Evolutionary conservation across 1,140 invertebrate genomes (phyloP).

Genomic region (Hypothenemus hampei): DNA sequence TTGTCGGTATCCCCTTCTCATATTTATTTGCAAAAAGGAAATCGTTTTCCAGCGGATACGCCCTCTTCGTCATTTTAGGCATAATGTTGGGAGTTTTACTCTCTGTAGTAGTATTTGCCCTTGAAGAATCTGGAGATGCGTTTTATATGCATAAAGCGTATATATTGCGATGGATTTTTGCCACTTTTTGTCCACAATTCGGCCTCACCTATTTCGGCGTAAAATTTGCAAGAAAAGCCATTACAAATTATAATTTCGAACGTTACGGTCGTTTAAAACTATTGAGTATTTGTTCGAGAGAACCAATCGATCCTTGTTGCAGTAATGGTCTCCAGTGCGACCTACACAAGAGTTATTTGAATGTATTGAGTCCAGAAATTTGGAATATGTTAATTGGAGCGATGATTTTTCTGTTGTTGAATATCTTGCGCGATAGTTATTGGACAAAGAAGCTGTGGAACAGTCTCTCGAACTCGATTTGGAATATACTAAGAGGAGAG

Average conservation of each 20-base stretch:
- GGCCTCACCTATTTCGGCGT: slow-evolving; percentile 28
- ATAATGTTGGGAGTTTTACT: slow-evolving; percentile 36
- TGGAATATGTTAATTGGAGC: slow-evolving; percentile 8
- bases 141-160: slow-evolving; percentile 27
- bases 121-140: slow-evolving; percentile 27
- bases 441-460: slow-evolving; percentile 1
- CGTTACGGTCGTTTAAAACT: not conserved
- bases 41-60: slow-evolving; percentile 33
- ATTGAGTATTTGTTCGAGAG: not conserved
- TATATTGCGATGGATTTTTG: slow-evolving; percentile 24
- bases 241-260: slow-evolving; percentile 36
- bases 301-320: slow-evolving; percentile 12
- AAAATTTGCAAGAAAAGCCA: slow-evolving; percentile 31
- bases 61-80: slow-evolving; percentile 32
- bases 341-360: slow-evolving; percentile 1
- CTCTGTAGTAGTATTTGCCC: slow-evolving; percentile 27
- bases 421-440: slow-evolving; percentile 23
- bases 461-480: not conserved
- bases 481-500: not conserved
- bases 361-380: slow-evolving; percentile 10
- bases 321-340: not conserved
- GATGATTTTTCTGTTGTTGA: slow-evolving; percentile 20
- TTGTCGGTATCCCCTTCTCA: slow-evolving; percentile 34
- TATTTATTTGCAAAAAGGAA: slow-evolving; percentile 40
- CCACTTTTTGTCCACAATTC: slow-evolving; percentile 34